A percentile compares a stretch with the other conserved stretches of the same genome.
These are phyloP conservation scores for Panorpa germanica DNA, from an alignment of 2,888 invertebrate species.

Conservation along the genomic window DNA sequence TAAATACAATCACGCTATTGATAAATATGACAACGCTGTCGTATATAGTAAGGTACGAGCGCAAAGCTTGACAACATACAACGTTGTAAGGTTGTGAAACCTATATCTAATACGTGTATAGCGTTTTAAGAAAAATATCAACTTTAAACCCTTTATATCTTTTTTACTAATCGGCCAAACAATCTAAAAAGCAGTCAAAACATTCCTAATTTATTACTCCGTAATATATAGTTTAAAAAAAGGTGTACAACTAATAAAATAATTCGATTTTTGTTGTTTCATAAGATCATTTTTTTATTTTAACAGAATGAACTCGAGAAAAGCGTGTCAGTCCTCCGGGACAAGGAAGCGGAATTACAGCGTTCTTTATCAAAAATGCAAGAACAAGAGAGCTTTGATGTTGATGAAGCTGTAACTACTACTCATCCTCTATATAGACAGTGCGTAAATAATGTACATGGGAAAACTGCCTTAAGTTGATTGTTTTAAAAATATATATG, in stretches of 20 bases:
- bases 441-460: slow-evolving; percentile 27
- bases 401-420: slow-evolving; percentile 93
- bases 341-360: slow-evolving; percentile 74
- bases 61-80: too few relatives aligned
- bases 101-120: too few relatives aligned
- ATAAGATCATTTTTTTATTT: too few relatives aligned
- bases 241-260: background rate
- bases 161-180: too few relatives aligned
- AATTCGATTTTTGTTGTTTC: slow-evolving; percentile 11
- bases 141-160: too few relatives aligned
- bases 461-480: slow-evolving; percentile 7
- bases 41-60: too few relatives aligned
- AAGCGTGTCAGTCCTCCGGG: slow-evolving; percentile 64
- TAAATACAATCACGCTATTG: too few relatives aligned
- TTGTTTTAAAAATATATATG: slow-evolving; percentile 7
- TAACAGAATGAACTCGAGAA: slow-evolving; percentile 62
- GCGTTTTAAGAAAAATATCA: too few relatives aligned
- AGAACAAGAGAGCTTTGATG: slow-evolving; percentile 66
- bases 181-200: too few relatives aligned
- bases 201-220: too few relatives aligned
- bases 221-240: background rate
- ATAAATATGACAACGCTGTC: too few relatives aligned
- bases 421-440: slow-evolving; percentile 92
- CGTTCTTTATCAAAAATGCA: slow-evolving; percentile 58
- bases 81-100: too few relatives aligned